Evolutionary conservation across 2,797 vertebrate species (phyloP), one percentile per base, ranked within the genome.

Genomic region (Sorex maritimensis): DNA sequence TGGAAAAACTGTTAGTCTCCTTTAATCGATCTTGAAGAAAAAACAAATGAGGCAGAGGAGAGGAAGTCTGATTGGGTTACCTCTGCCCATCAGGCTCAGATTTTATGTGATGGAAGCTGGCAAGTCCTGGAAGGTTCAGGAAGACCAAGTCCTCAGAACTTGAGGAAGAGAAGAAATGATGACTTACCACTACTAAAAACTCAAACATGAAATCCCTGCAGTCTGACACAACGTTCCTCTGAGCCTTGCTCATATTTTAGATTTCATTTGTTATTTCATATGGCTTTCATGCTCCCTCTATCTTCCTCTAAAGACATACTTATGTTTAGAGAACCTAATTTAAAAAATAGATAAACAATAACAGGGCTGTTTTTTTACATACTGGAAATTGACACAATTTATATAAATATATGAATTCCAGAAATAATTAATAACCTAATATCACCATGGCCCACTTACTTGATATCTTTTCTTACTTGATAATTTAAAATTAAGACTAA

Each of bases 301-400:
- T 87, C 83, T 83, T 77, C 55, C 30, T 55, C 63, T n/a, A 81
- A 81, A 86, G n/a, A 28, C 15, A 58, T 44, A 2, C 2, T 65
- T 14, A 49, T 26, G 17, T 69, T 82, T 67, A 90, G 12, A 97
- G 63, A 93, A 75, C 2, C 1, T 81, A 77, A 92, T 84, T 79
- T 90, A 93, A 87, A 71, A 17, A 93, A 61, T 75, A 90, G 12
- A 79, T 81, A 91, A 91, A 87, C 26, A 92, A 68, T 58, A 91
- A 73, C 17, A 67, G 63, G 78, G 44, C 65, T 78, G 26, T 3
- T 78, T 95, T 95, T 95, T 78, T 15, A 90, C 9, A 74, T 90
- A 75, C 2, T 77, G 30, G 26, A 94, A 92, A 88, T n/a, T 93
- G 41, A 75, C 19, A 86, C 4, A 78, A 74, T 78, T 88, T 84